Percentiles rank a stretch among this genome's conserved stretches.
These are phyloP conservation scores for Tanytarsus gracilentus DNA, from an alignment of 2,888 invertebrate species.

Conservation along the genomic window DNA sequence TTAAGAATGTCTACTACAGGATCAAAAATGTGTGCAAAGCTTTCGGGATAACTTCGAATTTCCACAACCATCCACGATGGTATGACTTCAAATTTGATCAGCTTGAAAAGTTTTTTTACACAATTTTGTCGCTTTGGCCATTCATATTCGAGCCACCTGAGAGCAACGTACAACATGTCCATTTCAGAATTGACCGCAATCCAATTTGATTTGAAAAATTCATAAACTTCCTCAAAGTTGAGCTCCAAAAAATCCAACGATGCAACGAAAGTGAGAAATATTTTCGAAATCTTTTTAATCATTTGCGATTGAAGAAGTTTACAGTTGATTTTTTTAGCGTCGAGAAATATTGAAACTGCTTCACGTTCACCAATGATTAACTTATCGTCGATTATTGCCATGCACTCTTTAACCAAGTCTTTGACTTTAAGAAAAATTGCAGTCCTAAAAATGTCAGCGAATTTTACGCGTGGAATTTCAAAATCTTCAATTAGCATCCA, in stretches of 20 bases:
- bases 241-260: slow-evolving; percentile 63
- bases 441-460: slow-evolving; percentile 62
- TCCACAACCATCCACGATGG: slow-evolving; percentile 74
- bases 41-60: slow-evolving; percentile 61
- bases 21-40: slow-evolving; percentile 47
- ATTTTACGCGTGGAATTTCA: slow-evolving; percentile 56
- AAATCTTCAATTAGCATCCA: slow-evolving; percentile 73
- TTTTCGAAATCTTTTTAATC: slow-evolving; percentile 62
- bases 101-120: slow-evolving; percentile 54
- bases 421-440: slow-evolving; percentile 62
- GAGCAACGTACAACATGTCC: slow-evolving; percentile 44
- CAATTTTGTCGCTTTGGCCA: slow-evolving; percentile 54
- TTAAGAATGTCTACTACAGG: slow-evolving; percentile 64
- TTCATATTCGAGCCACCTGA: slow-evolving; percentile 66
- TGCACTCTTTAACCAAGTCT: slow-evolving; percentile 67
- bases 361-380: slow-evolving; percentile 64
- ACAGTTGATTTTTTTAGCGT: slow-evolving; percentile 47
- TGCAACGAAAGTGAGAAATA: slow-evolving; percentile 69
- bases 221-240: slow-evolving; percentile 54
- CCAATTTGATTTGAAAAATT: slow-evolving; percentile 59
- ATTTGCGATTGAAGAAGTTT: slow-evolving; percentile 35
- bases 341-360: slow-evolving; percentile 59
- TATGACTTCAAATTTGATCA: slow-evolving; percentile 68
- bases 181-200: slow-evolving; percentile 63
- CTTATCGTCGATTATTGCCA: slow-evolving; percentile 62